Percentiles rank a stretch among this genome's conserved stretches.
Evolutionary conservation across 1,140 invertebrate species (phyloP).

Genomic region (Philotrypesis tridentata): DNA sequence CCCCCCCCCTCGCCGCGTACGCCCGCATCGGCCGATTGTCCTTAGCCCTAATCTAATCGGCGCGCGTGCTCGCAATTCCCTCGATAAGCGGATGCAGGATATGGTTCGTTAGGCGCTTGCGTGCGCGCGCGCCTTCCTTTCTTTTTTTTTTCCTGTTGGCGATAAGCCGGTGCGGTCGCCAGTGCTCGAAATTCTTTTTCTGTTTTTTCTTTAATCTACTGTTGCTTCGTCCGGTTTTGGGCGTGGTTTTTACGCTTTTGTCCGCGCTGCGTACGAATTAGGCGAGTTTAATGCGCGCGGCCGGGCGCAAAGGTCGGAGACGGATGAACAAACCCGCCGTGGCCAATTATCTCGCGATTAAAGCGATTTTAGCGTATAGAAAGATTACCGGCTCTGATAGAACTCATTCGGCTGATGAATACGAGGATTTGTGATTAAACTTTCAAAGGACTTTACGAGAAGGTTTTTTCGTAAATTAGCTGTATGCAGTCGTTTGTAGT

Average conservation of each 20-base stretch:
- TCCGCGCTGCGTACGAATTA: background rate
- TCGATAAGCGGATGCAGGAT: background rate
- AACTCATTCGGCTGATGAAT: background rate
- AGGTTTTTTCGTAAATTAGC: too few species aligned
- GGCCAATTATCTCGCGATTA: background rate
- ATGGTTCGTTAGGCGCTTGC: background rate
- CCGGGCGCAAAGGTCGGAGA: background rate
- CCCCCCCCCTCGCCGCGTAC: background rate
- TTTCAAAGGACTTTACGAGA: too few species aligned
- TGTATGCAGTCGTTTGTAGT: too few species aligned
- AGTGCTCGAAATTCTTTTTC: background rate
- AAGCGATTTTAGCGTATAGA: background rate
- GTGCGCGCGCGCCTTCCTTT: too few species aligned
- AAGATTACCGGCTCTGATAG: background rate
- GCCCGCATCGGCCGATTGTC: background rate
- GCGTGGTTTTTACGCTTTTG: background rate
- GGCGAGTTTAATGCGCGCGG: background rate
- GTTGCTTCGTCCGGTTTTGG: background rate
- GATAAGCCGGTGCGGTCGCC: background rate
- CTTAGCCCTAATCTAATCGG: constrained; percentile 8
- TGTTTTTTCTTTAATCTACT: background rate
- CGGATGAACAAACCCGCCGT: background rate
- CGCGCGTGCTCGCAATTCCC: background rate
- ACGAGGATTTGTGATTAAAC: too few species aligned
- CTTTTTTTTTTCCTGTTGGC: background rate